Conservation (phyloP, 2,113 vertebrate genomes). For the Sceloporus tristichus region DNA sequence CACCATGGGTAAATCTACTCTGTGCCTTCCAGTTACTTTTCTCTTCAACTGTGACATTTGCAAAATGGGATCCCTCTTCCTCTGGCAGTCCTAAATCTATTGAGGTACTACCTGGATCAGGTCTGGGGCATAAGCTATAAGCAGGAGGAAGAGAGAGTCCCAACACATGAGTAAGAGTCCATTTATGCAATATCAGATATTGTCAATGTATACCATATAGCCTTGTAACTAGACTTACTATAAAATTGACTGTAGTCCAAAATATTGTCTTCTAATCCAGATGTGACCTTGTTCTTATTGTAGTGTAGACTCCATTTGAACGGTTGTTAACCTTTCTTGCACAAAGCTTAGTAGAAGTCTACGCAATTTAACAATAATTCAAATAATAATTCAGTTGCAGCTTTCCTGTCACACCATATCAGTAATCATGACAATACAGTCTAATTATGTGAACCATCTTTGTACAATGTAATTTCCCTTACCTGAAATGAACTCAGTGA, state of each 20-base stretch:
- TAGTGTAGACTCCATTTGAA: not conserved
- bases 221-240: not conserved
- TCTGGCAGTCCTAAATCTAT: no score
- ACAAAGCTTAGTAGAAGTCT: not conserved
- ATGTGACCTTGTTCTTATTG: no score
- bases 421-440: not conserved
- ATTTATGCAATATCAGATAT: not conserved
- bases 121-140: not conserved
- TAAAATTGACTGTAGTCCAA: no score
- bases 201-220: not conserved
- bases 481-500: not conserved
- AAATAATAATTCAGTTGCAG: not conserved
- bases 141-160: not conserved
- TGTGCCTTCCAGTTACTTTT: not conserved
- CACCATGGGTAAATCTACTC: not conserved
- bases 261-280: no score
- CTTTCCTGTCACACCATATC: not conserved
- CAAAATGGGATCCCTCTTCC: no score
- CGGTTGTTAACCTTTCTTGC: not conserved
- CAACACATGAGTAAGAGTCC: no score
- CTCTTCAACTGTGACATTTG: not conserved
- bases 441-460: not conserved
- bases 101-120: no score
- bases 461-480: not conserved
- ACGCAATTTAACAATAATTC: not conserved